Evolutionary conservation across 2,113 vertebrate genomes (phyloP).

Genomic region (Emydocephalus ijimae): DNA sequence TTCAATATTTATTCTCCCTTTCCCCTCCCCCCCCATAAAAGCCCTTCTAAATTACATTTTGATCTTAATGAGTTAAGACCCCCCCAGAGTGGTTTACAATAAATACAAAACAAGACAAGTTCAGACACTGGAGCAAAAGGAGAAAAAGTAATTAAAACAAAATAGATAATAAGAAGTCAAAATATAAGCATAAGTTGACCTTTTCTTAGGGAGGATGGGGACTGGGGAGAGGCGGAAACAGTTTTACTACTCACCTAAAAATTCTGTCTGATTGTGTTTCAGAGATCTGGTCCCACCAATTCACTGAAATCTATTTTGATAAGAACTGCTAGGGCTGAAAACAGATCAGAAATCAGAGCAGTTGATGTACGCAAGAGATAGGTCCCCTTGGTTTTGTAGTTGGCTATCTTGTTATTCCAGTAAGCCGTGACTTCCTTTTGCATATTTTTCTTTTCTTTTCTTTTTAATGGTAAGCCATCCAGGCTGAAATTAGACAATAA

Average conservation of each 20-base stretch:
- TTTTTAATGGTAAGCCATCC: neutral
- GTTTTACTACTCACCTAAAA: neutral
- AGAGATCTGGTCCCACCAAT: neutral
- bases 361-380: neutral
- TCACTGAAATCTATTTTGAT: neutral
- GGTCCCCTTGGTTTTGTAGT: neutral
- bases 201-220: neutral
- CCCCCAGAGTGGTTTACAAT: neutral
- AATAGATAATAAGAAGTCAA: neutral
- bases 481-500: neutral
- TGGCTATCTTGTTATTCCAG: too few species aligned
- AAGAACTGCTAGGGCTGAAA: neutral
- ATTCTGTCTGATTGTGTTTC: neutral
- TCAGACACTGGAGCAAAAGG: neutral
- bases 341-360: neutral
- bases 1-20: neutral
- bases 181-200: neutral
- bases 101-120: neutral
- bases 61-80: neutral
- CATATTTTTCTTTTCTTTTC: neutral
- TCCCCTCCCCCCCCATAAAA: neutral
- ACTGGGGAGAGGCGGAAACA: neutral
- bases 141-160: neutral
- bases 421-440: neutral
- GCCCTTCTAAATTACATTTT: neutral